Evolutionary conservation across 2,113 vertebrate genomes (phyloP).

Genomic region (Notechis scutatus): DNA sequence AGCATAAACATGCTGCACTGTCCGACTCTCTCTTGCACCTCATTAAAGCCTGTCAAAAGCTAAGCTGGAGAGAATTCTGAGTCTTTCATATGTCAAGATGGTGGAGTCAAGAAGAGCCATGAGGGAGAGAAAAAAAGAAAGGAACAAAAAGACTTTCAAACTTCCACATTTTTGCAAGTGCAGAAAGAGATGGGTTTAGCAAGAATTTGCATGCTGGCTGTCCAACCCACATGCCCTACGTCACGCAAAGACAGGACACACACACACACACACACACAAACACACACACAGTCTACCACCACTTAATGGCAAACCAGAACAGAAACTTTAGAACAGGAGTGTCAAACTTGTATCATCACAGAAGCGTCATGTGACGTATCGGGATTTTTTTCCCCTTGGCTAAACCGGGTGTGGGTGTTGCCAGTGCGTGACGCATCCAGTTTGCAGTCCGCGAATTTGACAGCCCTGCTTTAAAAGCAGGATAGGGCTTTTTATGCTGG

Average conservation of each 20-base stretch:
- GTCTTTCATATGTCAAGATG: not conserved
- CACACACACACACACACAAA: not conserved
- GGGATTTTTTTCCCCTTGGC: no score
- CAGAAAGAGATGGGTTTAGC: not conserved
- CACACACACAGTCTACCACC: not conserved
- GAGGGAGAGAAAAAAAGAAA: not conserved
- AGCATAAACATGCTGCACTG: not conserved
- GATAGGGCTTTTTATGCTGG: not conserved
- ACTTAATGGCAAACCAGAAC: not conserved
- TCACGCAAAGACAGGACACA: not conserved
- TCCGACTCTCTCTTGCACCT: not conserved
- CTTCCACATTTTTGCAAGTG: not conserved
- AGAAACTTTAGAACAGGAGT: not conserved
- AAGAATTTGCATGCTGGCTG: not conserved
- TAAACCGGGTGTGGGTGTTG: no score
- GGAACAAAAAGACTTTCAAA: not conserved
- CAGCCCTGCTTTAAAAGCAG: not conserved
- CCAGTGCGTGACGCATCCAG: no score
- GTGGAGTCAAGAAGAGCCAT: not conserved
- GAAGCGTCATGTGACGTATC: no score
- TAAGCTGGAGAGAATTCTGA: not conserved
- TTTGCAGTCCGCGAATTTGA: no score
- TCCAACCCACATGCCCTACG: not conserved
- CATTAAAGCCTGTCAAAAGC: not conserved
- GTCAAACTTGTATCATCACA: no score